Base-by-base conservation (phyloP, 2,888 invertebrate genomes). In the Hydriomena furcata region DNA sequence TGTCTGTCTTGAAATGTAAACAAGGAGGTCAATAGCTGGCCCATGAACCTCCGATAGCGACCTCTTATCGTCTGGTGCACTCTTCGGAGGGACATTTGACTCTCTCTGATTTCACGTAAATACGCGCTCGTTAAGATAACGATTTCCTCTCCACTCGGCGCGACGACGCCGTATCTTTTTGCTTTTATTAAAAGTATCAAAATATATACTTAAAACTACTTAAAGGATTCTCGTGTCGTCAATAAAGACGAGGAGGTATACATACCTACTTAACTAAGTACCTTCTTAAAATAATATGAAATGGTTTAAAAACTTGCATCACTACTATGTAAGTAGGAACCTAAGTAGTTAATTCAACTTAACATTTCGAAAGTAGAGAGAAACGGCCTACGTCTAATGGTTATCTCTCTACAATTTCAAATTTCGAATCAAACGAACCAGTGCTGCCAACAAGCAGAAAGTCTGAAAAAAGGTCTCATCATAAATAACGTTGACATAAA, bases 401-500 rank as follows among this genome's bases (percentile, higher is more conserved):
- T 48, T 36, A 8, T 42, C 23, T 32, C 17, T 38, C 28, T 8
- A 55, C 41, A 55, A 44, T 48, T 54, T 55, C 41, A 31, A 48
- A 54, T 46, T 50, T 50, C 30, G 34, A 46, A 50, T 45, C 38
- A 31, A 43, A 27, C 31, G 23, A 47, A 28, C 47, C 58, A 61
- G 68, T 69, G 71, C 73, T 76, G 73, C 76, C 67, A 73, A 65
- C 63, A 54, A 66, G 76, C 65, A 74, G 76, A 79, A 79, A 75
- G 76, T 71, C 64, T 68, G 66, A 73, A 79, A 76, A 78, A 80
- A 76, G 73, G 71, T 76, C 65, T 76, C 79, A 76, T 86, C 83
- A 88, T 89, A 88, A 90, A 89, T 88, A 87, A 85, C 81, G 84
- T 84, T 84, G 87, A 88, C 88, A 85, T 81, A 82, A 79, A 81